These are phyloP conservation scores for Macaca nemestrina DNA, from an alignment of 2,113 vertebrate genomes.

Conservation along the genomic window DNA sequence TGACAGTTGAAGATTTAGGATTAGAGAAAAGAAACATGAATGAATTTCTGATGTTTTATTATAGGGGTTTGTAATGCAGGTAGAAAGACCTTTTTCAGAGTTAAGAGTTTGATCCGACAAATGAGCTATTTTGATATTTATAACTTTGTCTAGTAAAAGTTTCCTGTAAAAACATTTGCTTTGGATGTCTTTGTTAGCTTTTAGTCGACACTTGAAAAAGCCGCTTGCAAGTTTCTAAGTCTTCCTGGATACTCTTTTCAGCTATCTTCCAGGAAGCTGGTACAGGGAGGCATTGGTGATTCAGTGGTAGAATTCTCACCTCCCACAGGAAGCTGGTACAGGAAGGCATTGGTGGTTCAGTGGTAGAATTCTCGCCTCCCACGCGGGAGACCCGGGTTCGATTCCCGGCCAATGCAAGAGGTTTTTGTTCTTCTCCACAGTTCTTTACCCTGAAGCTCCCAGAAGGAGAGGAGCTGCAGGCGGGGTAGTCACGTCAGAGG, in stretches of 20 bases:
- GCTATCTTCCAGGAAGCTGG: fast-evolving
- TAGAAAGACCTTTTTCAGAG: background rate
- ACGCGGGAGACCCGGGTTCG: no score
- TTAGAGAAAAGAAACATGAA: background rate
- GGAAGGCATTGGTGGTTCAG: no score
- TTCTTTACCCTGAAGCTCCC: background rate
- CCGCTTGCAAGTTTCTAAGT: background rate
- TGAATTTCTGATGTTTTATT: background rate
- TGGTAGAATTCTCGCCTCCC: no score
- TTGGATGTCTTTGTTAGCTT: background rate
- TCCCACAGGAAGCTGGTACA: fast-evolving
- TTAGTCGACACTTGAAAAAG: background rate
- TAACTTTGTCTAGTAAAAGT: background rate
- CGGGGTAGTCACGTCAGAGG: background rate
- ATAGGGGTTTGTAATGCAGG: background rate
- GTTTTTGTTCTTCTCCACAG: fast-evolving
- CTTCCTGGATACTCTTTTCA: no score
- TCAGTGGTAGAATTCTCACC: no score
- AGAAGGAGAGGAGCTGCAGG: background rate
- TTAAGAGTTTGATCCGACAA: background rate
- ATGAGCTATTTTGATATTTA: background rate
- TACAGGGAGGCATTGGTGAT: fast-evolving
- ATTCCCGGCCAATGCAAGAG: no score
- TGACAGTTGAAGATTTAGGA: background rate
- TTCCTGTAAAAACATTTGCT: background rate